Evolutionary conservation across 2,113 vertebrate genomes (phyloP).

Genomic region (Parus major): DNA sequence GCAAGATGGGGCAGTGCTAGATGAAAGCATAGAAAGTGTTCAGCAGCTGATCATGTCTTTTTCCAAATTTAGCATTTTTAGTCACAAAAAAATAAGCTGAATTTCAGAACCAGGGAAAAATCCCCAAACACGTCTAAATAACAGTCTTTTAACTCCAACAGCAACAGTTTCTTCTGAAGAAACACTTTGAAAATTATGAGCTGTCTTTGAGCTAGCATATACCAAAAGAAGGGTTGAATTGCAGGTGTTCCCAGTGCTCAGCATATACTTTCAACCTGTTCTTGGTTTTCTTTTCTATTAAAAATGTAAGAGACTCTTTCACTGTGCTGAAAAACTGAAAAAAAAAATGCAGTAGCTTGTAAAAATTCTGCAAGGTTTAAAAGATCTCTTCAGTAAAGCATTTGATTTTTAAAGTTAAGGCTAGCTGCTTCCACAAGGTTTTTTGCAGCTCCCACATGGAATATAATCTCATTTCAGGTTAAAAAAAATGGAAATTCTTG

Average conservation of each 20-base stretch:
- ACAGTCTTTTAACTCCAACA: not conserved
- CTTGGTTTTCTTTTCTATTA: not conserved
- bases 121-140: not conserved
- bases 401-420: slow-evolving; percentile 18
- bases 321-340: not conserved
- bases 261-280: slow-evolving; percentile 12
- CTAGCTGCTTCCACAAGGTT: not conserved
- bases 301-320: slow-evolving; percentile 14
- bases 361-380: slow-evolving; percentile 17
- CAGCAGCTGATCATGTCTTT: not conserved
- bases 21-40: not conserved
- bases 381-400: not conserved
- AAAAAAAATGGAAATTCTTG: not conserved
- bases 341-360: not conserved
- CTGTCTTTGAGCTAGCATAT: not conserved
- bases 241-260: slow-evolving; percentile 1
- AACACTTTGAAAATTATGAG: not conserved
- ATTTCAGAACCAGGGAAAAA: not conserved
- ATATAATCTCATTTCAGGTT: not conserved
- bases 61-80: not conserved
- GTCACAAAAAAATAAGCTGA: not conserved
- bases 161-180: not conserved
- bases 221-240: not conserved
- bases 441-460: not conserved
- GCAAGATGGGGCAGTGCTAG: not conserved